A percentile compares a stretch with the other conserved stretches of the same genome.
Conservation (phyloP, 2,888 invertebrate genomes). For the Acleris cristana region DNA sequence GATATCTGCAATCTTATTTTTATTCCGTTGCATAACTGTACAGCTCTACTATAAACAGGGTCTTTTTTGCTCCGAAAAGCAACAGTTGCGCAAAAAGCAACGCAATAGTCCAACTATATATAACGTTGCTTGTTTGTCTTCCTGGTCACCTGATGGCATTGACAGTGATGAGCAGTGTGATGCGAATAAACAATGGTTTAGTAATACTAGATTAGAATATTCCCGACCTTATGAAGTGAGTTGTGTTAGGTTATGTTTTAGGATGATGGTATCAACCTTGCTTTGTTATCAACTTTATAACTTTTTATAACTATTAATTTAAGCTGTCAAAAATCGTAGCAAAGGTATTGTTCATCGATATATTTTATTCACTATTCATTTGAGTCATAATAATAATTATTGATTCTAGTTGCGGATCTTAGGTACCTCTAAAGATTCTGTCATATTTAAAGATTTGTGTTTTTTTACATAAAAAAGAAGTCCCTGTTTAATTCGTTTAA, state of each 20-base stretch:
- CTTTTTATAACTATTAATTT: no score
- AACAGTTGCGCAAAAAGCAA: slow-evolving; percentile 48
- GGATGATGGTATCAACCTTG: not conserved
- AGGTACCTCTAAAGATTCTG: no score
- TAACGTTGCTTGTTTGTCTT: slow-evolving; percentile 59
- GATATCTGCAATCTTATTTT: slow-evolving; percentile 12
- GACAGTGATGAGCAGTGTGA: slow-evolving; percentile 45
- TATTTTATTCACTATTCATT: no score
- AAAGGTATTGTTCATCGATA: no score
- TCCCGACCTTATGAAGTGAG: not conserved
- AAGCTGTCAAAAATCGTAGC: no score
- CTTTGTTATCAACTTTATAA: no score
- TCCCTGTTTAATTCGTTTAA: no score
- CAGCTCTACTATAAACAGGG: slow-evolving; percentile 4
- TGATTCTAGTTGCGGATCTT: no score
- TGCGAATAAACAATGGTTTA: slow-evolving; percentile 34
- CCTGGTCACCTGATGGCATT: slow-evolving; percentile 66
- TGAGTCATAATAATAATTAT: no score
- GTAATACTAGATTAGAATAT: slow-evolving; percentile 2
- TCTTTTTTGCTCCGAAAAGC: slow-evolving; percentile 41
- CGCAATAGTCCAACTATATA: slow-evolving; percentile 50
- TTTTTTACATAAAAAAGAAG: no score
- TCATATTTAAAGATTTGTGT: no score
- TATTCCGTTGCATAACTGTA: slow-evolving; percentile 19
- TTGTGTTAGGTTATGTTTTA: not conserved